Evolutionary conservation across 2,797 vertebrate genomes (phyloP), one percentile per base, ranked within the genome.

Genomic region (Poecilia wingei): DNA sequence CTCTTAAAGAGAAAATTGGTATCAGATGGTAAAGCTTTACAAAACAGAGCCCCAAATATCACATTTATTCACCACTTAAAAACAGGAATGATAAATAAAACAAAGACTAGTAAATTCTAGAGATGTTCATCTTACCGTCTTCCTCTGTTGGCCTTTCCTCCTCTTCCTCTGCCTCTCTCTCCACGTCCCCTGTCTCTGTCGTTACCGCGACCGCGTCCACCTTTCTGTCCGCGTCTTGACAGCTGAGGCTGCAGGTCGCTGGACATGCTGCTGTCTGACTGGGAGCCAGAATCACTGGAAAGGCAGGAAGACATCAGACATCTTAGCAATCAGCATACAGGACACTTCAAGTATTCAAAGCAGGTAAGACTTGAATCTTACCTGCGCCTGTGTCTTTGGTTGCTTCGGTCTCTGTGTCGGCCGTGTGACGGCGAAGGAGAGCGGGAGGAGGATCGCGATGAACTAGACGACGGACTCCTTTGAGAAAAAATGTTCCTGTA

Each of bases 401-500:
- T 93, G 88, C 84, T 94, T 76, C 95, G 93, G 76, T 96, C 95
- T 75, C 95, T 91, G 82, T 95, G 92, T 33, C 95, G 90, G 78
- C 87, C 86, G 45, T 95, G 97, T 2, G 95, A 93, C 36, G 97
- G 97, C 1, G 97, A 98, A 0, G 97, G 97, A 0, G 97, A 97
- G 80, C 95, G 94, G 0, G 97, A 98, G 3, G 97, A 96, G 0
- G 98, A 98, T 51, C 90, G 94, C 0, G 96, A 97, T 4, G 97
- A 97, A 84, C 95, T 96, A 57, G 97, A 97, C 6, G 97, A 97
- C 2, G 97, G 97, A 89, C 97, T 98, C 85, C 96, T 95, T 81
- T 98, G 97, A 86, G 97, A 97, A 92, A 98, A 98, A 45, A 98
- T 96, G 55, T 98, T 98, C 66, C 97, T 96, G 87, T 98, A 98